A percentile compares a stretch with the other conserved stretches of the same genome.
phyloP scores from a whole-genome alignment of 2,113 vertebrate species.

The Python bivittatus region DNA sequence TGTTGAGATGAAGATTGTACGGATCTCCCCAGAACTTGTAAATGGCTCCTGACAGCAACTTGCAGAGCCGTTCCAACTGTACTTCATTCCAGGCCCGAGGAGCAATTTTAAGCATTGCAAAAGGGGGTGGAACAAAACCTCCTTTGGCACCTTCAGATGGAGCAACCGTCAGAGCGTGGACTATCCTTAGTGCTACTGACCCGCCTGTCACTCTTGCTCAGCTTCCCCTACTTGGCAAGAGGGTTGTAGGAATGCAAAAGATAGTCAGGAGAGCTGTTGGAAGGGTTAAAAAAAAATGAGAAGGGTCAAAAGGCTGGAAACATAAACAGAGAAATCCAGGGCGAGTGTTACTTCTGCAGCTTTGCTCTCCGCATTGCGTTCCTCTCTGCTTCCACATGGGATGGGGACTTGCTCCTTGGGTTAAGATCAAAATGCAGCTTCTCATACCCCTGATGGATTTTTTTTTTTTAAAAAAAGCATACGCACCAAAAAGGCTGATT shows the following conservation, averaged over 20 bases:
- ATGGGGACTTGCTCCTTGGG: background rate
- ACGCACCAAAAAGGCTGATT: background rate
- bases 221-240: too few species aligned
- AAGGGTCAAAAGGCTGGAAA: background rate
- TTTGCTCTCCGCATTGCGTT: background rate
- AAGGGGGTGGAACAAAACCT: too few species aligned
- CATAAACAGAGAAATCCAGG: too few species aligned
- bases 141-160: too few species aligned
- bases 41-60: background rate
- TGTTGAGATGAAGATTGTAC: background rate
- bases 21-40: background rate
- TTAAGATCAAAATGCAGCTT: background rate
- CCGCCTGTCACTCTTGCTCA: too few species aligned
- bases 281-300: background rate
- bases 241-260: background rate
- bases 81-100: background rate
- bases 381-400: too few species aligned
- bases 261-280: background rate
- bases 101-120: background rate
- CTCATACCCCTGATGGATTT: background rate
- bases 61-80: background rate
- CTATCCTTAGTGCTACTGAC: too few species aligned
- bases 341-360: background rate
- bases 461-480: background rate
- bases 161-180: too few species aligned